Evolutionary conservation across 2,797 vertebrate species (phyloP).

Genomic region (Sciurus vulgaris): DNA sequence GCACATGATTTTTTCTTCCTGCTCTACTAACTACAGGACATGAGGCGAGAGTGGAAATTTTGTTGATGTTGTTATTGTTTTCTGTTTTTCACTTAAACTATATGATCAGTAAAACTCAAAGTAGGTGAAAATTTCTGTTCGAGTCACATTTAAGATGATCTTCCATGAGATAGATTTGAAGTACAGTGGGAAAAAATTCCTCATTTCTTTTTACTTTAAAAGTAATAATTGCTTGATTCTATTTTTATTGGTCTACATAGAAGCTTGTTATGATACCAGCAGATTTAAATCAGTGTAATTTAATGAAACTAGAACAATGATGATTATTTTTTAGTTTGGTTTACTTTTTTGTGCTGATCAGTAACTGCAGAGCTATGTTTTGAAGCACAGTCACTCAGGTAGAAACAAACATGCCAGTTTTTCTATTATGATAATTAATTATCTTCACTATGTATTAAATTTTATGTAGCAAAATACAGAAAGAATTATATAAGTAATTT

Average conservation of each 20-base stretch:
- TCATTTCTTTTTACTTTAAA: conserved; percentile 30
- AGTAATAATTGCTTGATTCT: conserved; percentile 19
- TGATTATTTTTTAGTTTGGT: conserved; percentile 14
- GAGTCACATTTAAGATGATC: conserved; percentile 1
- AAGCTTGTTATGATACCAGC: not conserved
- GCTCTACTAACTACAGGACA: not conserved
- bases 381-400: not conserved
- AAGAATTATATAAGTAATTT: not conserved
- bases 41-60: not conserved
- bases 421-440: conserved; percentile 49
- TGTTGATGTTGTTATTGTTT: not conserved
- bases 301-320: conserved; percentile 3
- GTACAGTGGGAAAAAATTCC: not conserved
- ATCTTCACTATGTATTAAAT: conserved; percentile 25
- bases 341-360: conserved; percentile 29
- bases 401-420: conserved; percentile 11
- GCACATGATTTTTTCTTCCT: not conserved
- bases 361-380: not conserved
- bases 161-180: conserved; percentile 33
- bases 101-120: conserved; percentile 47
- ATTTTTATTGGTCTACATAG: conserved; percentile 35
- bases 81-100: not conserved
- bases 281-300: not conserved
- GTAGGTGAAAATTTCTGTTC: conserved; percentile 29
- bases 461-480: conserved; percentile 22